These are phyloP conservation scores for Gastrophysa polygoni DNA, from an alignment of 2,888 invertebrate genomes.

Conservation along the genomic window DNA sequence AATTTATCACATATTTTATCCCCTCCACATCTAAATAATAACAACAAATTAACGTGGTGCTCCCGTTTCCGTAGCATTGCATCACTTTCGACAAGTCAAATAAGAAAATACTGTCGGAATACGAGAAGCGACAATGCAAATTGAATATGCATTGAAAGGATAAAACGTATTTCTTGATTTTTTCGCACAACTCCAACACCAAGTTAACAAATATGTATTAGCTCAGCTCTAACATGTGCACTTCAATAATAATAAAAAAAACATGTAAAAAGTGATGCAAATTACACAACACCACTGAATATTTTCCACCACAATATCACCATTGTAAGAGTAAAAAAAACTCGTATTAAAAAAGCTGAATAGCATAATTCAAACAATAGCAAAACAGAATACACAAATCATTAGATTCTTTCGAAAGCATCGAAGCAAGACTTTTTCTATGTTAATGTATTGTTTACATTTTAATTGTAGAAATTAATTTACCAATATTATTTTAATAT, in stretches of 20 bases:
- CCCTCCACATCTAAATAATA: slow-evolving; percentile 86
- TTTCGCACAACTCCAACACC: slow-evolving; percentile 33
- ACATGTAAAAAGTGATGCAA: no score
- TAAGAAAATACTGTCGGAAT: no score
- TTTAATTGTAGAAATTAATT: no score
- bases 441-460: no score
- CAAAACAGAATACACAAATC: no score
- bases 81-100: no score
- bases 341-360: neutral
- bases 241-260: neutral
- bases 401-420: no score
- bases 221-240: slow-evolving; percentile 33
- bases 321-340: neutral
- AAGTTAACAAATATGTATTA: slow-evolving; percentile 24
- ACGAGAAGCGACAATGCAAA: no score
- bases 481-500: no score
- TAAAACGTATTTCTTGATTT: slow-evolving; percentile 12
- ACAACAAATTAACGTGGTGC: neutral
- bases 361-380: no score
- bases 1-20: slow-evolving; percentile 96
- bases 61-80: no score
- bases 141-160: slow-evolving; percentile 8
- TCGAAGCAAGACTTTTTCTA: no score
- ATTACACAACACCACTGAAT: neutral
- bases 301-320: neutral